A percentile compares a stretch with the other conserved stretches of the same genome.
These are phyloP conservation scores for Dreissena rostriformis DNA, from an alignment of 1,140 invertebrate genomes.

Conservation along the genomic window DNA sequence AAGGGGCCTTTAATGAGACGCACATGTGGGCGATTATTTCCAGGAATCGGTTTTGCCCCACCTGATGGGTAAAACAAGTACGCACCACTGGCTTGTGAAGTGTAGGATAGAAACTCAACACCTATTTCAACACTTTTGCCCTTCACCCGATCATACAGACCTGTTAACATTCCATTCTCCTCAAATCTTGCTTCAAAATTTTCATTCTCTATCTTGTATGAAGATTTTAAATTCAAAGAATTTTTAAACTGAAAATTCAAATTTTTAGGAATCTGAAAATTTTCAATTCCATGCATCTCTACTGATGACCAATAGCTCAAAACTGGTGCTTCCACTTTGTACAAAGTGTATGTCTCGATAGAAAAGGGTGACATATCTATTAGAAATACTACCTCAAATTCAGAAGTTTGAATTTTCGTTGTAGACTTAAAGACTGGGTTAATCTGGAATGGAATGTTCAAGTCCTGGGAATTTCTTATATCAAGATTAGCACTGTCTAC, in stretches of 20 bases:
- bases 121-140: constrained; percentile 82
- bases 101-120: constrained; percentile 87
- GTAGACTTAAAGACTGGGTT: constrained; percentile 71
- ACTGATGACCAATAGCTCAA: constrained; percentile 61
- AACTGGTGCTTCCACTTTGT: constrained; percentile 44
- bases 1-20: constrained; percentile 87
- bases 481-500: constrained; percentile 61
- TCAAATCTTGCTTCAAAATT: constrained; percentile 66
- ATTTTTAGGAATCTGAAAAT: constrained; percentile 61
- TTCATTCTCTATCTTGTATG: constrained; percentile 69
- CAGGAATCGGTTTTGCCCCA: constrained; percentile 70
- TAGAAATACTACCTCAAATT: constrained; percentile 73
- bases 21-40: constrained; percentile 81
- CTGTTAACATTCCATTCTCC: constrained; percentile 63
- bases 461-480: constrained; percentile 59
- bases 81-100: constrained; percentile 90
- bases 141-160: constrained; percentile 60
- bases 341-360: constrained; percentile 63
- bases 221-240: constrained; percentile 22
- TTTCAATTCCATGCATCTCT: constrained; percentile 63
- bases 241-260: constrained; percentile 61
- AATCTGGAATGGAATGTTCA: constrained; percentile 70
- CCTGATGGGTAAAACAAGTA: constrained; percentile 97
- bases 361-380: constrained; percentile 68
- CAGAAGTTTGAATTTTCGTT: constrained; percentile 56